Percentiles rank a stretch among this genome's conserved stretches.
phyloP scores from a whole-genome alignment of 2,797 vertebrate genomes.

The Clarias laeviceps region DNA sequence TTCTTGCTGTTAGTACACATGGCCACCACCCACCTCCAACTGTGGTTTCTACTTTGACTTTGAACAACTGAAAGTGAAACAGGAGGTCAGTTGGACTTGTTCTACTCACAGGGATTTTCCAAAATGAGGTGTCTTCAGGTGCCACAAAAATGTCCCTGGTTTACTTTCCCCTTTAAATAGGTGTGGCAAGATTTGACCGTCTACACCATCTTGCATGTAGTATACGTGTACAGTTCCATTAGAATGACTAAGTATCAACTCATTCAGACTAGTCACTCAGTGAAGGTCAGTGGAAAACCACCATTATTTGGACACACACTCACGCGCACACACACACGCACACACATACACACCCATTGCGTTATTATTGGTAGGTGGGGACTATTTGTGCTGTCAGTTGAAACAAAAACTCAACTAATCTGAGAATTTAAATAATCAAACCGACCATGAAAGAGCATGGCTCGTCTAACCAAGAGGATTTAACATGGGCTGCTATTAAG shows the following conservation, averaged over 20 bases:
- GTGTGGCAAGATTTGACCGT: background rate
- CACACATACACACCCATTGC: background rate
- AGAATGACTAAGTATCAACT: too few relatives aligned
- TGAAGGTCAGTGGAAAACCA: background rate
- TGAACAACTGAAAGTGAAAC: conserved; percentile 12
- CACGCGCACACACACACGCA: background rate
- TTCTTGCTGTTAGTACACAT: background rate
- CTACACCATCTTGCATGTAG: background rate
- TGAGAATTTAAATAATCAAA: background rate
- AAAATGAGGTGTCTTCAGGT: background rate
- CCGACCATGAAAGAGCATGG: background rate
- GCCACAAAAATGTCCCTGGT: background rate
- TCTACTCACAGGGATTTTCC: background rate
- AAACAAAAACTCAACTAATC: background rate
- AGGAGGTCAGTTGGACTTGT: background rate
- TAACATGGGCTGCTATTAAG: background rate
- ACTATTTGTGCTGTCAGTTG: background rate
- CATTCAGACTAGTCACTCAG: background rate
- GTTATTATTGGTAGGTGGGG: background rate
- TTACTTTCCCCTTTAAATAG: background rate
- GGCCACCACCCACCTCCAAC: background rate
- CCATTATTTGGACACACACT: background rate
- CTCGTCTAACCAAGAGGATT: background rate
- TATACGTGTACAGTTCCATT: background rate
- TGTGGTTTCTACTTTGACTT: background rate